Conservation (phyloP, 2,113 vertebrate genomes). For the Oceanodroma tethys region DNA sequence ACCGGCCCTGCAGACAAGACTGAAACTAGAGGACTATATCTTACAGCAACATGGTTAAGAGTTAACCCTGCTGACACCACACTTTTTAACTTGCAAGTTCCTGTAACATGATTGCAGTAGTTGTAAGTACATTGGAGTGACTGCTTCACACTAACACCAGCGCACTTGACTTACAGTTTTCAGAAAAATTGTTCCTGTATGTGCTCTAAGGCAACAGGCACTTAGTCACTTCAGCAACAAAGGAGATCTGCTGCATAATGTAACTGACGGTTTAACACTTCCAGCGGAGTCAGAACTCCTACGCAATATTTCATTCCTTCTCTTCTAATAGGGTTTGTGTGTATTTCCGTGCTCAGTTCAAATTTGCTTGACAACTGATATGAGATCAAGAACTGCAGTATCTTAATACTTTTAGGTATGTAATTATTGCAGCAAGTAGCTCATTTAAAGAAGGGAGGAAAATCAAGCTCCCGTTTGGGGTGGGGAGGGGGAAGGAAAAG, state of each 20-base stretch:
- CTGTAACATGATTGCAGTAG: neutral
- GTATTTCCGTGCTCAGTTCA: neutral
- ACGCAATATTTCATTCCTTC: neutral
- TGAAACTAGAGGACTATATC: neutral
- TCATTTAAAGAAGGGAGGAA: neutral
- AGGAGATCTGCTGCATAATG: neutral
- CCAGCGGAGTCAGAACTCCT: fast-evolving
- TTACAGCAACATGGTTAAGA: neutral
- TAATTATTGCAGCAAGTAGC: neutral
- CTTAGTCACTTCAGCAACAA: neutral
- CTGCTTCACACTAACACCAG: neutral
- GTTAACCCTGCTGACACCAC: neutral
- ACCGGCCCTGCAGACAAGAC: neutral
- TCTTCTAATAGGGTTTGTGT: neutral
- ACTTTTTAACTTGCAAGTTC: neutral
- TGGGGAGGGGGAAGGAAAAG: neutral
- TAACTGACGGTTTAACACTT: neutral
- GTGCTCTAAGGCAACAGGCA: neutral
- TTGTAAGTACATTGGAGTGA: neutral
- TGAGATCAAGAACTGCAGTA: neutral
- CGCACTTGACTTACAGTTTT: neutral
- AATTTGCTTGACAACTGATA: neutral
- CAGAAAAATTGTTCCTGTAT: neutral
- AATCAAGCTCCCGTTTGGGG: neutral
- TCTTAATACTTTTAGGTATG: neutral